Evolutionary conservation across 1,140 invertebrate species (phyloP), one percentile per base, ranked within the genome.

Genomic region (Luehdorfia chinensis): DNA sequence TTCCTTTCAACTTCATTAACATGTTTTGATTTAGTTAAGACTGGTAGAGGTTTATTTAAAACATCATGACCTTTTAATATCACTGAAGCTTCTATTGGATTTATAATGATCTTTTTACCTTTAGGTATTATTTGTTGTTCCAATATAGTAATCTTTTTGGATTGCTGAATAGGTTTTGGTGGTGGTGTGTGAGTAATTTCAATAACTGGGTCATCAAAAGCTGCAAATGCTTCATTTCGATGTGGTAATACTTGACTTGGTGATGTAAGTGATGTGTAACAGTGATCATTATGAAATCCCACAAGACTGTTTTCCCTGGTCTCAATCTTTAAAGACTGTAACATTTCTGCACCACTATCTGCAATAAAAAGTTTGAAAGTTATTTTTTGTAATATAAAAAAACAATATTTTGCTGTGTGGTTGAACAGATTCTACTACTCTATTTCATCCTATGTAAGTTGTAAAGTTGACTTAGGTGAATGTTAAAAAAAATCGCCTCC

Each of bases 231-330:
- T 7, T 86, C 79, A 66, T 43, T 77, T 41, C 54, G 63, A 50
- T 75, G 70, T 41, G 75, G 70, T 34, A 69, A 28, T 11, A 78
- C 68, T 61, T 89, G 87, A 56, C 83, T 87, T 9, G 89, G 88
- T 11, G 89, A 89, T 31, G 87, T 90, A 19, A 89, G 87, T 11
- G 90, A 87, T 44, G 91, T 92, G 59, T 92, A 92, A 57, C 91
- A 91, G 68, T 92, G 91, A 71, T 92, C 91, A 78, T 92, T 91
- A 60, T 87, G 87, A 47, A 92, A 90, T 34, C 87, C 83, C 30
- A 88, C 66, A 27, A 86, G 51, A 61, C 83, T 84, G 39, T 83
- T 81, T 56, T 87, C 84, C 56, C 79, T 83, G 75, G 67, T 87
- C 65, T 75, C 88, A 71, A 84, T 89, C 72, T 70, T 75, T 57